Percentiles rank a stretch among this genome's conserved stretches.
These are phyloP conservation scores for Chanos chanos DNA, from an alignment of 2,797 vertebrate genomes.

Conservation along the genomic window DNA sequence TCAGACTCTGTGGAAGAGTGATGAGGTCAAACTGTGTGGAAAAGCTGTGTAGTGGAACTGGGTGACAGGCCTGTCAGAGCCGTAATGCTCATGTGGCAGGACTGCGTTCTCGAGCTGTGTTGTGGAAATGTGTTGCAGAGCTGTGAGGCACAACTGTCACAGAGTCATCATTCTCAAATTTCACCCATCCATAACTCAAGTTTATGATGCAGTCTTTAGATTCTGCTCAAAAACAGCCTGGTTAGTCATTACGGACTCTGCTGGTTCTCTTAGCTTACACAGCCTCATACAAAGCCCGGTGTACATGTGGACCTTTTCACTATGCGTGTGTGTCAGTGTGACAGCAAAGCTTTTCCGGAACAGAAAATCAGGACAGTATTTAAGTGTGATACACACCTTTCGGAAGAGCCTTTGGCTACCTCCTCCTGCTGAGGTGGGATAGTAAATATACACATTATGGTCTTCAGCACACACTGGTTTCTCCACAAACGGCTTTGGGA, in stretches of 20 bases:
- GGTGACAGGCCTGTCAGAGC: too few relatives aligned
- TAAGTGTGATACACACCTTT: constrained; percentile 73
- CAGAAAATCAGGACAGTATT: background rate
- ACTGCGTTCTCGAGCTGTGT: too few relatives aligned
- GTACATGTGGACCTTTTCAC: background rate
- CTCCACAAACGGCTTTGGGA: constrained; percentile 97
- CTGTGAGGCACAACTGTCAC: too few relatives aligned
- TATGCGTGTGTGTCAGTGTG: background rate
- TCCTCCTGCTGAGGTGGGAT: constrained; percentile 93
- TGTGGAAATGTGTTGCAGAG: too few relatives aligned
- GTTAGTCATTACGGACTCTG: constrained; percentile 7
- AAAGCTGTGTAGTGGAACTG: too few relatives aligned
- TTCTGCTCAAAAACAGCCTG: background rate
- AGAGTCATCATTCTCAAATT: too few relatives aligned
- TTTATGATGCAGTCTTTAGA: too few relatives aligned
- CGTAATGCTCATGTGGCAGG: too few relatives aligned
- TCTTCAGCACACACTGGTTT: constrained; percentile 98
- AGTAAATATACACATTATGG: constrained; percentile 99
- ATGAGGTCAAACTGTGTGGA: too few relatives aligned
- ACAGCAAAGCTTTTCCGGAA: constrained; percentile 57
- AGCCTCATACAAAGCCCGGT: constrained; percentile 7
- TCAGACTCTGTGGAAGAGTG: too few relatives aligned
- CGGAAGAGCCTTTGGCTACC: constrained; percentile 97
- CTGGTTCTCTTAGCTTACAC: background rate
- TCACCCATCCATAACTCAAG: too few relatives aligned